Evolutionary conservation across 1,140 invertebrate species (phyloP).

Genomic region (Musca vetustissima): DNA sequence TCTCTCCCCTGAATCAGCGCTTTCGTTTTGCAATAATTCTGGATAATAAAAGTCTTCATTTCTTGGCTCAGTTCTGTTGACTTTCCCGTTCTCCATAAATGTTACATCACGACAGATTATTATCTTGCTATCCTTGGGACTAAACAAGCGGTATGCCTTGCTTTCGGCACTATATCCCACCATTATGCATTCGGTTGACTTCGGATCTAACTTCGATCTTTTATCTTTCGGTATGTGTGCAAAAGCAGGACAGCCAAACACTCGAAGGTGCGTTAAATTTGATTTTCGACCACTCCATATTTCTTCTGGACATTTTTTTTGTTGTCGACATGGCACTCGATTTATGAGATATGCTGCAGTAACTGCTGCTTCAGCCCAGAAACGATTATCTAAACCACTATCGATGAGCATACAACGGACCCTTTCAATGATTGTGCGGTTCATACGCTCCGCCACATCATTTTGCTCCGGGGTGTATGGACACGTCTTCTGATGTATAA

Average conservation of each 20-base stretch:
- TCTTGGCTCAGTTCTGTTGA: neutral
- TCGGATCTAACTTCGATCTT: slow-evolving; percentile 14
- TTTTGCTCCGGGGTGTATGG: too few species aligned
- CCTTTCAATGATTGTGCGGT: too few species aligned
- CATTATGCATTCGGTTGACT: slow-evolving; percentile 25
- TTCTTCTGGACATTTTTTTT: neutral
- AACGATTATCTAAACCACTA: neutral
- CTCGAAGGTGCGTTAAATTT: neutral
- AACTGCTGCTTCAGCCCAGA: neutral
- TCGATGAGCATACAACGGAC: neutral
- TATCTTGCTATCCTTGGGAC: neutral
- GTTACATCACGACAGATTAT: slow-evolving; percentile 3
- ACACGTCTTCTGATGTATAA: too few species aligned
- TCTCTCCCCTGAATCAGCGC: neutral
- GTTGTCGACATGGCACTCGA: neutral
- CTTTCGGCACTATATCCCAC: slow-evolving; percentile 18
- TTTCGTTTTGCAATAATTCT: neutral
- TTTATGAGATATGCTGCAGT: neutral
- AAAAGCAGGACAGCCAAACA: neutral
- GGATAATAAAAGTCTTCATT: neutral
- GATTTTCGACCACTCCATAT: neutral
- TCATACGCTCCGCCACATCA: too few species aligned
- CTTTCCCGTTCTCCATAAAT: slow-evolving; percentile 9
- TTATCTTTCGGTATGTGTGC: slow-evolving; percentile 18
- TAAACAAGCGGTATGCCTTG: slow-evolving; percentile 15